These are phyloP conservation scores for Marisa cornuarietis DNA, from an alignment of 1,140 invertebrate species.

Conservation along the genomic window DNA sequence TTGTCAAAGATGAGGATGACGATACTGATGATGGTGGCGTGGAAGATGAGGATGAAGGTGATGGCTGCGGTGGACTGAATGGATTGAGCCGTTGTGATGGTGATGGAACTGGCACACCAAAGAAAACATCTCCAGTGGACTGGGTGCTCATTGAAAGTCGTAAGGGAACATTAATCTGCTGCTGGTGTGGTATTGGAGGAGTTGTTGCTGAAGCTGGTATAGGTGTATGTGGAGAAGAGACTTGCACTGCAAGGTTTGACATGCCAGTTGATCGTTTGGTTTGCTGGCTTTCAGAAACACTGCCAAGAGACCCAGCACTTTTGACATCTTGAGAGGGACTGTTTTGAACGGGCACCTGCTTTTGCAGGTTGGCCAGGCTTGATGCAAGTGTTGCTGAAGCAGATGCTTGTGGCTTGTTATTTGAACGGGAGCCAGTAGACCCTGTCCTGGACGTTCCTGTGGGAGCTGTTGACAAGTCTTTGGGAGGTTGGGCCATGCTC, in stretches of 20 bases:
- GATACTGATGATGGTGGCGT: background rate
- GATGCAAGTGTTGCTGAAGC: conserved; percentile 11
- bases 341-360: background rate
- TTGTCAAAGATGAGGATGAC: background rate
- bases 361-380: conserved; percentile 5
- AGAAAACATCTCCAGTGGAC: conserved; percentile 14
- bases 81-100: conserved; percentile 2
- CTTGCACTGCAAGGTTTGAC: conserved; percentile 7
- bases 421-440: background rate
- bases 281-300: background rate
- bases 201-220: background rate
- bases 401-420: background rate
- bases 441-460: background rate
- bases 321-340: too few species aligned
- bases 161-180: background rate
- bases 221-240: conserved; percentile 17
- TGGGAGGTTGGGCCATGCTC: background rate
- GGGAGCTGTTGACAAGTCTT: background rate
- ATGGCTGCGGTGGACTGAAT: conserved; percentile 19
- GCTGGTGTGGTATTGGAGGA: conserved; percentile 2
- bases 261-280: background rate
- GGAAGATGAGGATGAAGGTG: conserved; percentile 7
- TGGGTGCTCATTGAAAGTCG: background rate
- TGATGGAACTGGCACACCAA: conserved; percentile 13
- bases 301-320: background rate